Percentiles rank a stretch among this genome's conserved stretches.
Conservation (phyloP, 92 coral and sea anemone genomes). For the Metridium senile region DNA sequence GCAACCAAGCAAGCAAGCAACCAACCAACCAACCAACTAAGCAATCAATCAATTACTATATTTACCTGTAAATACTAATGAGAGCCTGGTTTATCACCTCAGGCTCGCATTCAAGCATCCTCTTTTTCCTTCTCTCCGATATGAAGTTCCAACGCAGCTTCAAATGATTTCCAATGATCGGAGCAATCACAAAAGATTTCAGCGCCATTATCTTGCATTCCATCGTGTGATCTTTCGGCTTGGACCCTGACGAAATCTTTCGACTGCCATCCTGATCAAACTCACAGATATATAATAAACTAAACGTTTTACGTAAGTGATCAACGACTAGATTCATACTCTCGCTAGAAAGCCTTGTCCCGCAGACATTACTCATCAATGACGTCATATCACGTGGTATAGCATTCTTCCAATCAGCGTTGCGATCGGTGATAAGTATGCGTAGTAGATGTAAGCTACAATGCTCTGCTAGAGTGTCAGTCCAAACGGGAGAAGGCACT, state of each 20-base stretch:
- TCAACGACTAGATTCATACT: conserved; percentile 6
- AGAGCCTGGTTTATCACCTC: conserved; percentile 13
- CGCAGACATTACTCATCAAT: conserved; percentile 11
- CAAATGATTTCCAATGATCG: conserved; percentile 5
- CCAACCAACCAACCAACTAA: too few relatives aligned
- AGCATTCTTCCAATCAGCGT: neutral
- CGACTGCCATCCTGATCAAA: neutral
- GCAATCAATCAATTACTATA: neutral
- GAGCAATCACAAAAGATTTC: conserved; percentile 8
- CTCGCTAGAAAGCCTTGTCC: neutral
- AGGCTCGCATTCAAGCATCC: conserved; percentile 1
- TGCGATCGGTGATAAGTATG: neutral
- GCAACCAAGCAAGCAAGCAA: neutral
- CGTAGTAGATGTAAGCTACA: neutral
- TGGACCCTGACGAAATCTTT: neutral
- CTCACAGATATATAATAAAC: neutral
- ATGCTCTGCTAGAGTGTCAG: conserved; percentile 29
- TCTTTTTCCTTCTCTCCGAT: conserved; percentile 12
- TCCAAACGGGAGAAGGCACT: conserved; percentile 43
- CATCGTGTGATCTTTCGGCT: neutral
- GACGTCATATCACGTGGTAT: neutral
- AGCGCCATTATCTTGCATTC: conserved; percentile 9
- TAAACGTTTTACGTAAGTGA: conserved; percentile 4
- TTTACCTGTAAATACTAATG: neutral
- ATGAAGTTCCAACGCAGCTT: conserved; percentile 24